Conservation (phyloP, 2,888 invertebrate species). For the Synergus itoensis region DNA sequence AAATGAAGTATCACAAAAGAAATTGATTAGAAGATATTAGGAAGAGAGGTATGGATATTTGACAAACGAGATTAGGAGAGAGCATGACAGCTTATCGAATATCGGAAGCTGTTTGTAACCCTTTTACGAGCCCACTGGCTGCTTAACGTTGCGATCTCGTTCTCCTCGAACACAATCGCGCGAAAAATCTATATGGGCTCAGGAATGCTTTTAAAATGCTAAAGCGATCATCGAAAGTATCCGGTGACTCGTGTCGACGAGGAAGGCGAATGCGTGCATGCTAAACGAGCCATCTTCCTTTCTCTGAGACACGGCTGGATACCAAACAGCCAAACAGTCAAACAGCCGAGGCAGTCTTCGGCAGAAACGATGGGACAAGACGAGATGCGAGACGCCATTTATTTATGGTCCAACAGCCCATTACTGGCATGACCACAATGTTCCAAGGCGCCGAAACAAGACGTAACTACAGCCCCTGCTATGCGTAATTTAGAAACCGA, state of each 20-base stretch:
- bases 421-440: slow-evolving; percentile 57
- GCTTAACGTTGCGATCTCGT: slow-evolving; percentile 42
- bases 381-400: slow-evolving; percentile 54
- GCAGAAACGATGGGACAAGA: slow-evolving; percentile 39
- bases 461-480: slow-evolving; percentile 52
- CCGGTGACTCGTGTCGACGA: slow-evolving; percentile 45
- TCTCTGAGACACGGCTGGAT: slow-evolving; percentile 32
- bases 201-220: slow-evolving; percentile 68
- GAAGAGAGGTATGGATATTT: slow-evolving; percentile 22
- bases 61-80: slow-evolving; percentile 28
- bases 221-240: slow-evolving; percentile 55
- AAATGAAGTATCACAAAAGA: neutral
- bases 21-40: slow-evolving; percentile 12
- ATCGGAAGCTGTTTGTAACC: slow-evolving; percentile 47
- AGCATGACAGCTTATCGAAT: slow-evolving; percentile 43
- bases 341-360: slow-evolving; percentile 12
- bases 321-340: slow-evolving; percentile 47
- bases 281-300: slow-evolving; percentile 39
- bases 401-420: slow-evolving; percentile 54
- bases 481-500: slow-evolving; percentile 56
- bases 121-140: slow-evolving; percentile 41
- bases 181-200: slow-evolving; percentile 56
- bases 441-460: slow-evolving; percentile 56
- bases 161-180: slow-evolving; percentile 45
- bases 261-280: slow-evolving; percentile 36